Evolutionary conservation across 2,797 vertebrate species (phyloP), one percentile per base, ranked within the genome.

Genomic region (Synaphobranchus kaupii): DNA sequence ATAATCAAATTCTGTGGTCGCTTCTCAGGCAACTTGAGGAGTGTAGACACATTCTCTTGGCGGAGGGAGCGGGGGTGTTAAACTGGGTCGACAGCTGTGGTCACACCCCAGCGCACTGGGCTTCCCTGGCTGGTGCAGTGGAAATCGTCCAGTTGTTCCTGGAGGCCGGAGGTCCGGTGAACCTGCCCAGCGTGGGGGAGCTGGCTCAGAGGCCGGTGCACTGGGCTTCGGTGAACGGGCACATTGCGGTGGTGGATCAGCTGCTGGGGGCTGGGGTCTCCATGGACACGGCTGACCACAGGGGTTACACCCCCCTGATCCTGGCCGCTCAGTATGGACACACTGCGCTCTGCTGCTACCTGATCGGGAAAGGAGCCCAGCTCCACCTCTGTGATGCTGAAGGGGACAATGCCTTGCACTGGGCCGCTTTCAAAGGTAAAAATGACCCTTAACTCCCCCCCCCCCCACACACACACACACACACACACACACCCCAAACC

Each of bases 381-480:
- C 68, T 86, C 54, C 80, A 84, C 31, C 86, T 85, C 31, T 90
- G 85, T 81, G 91, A 7, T 73, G 60, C 47, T 39, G 87, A 92
- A 84, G 87, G 63, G n/a, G 88, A 92, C 87, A 93, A 88, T 31
- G 89, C 91, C 50, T 76, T 91, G 63, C 90, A 93, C 80, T 88
- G 89, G 88, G 58, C 90, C 73, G 88, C 73, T 10, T 92, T 92
- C 88, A 87, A 90, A 86, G 93, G 85, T 86, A 17, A 90, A 66
- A 60, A 73, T 39, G 82, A 22, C 87, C 52, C 68, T 78, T 22
- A 39, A 60, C 82, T 3, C 48, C 25, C 86, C 68, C 12, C 3
- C 15, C 20, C 34, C 25, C 31, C 68, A 22, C 48, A 0, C 66
- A 17, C 50, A 10, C 66, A 47, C 15, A 48, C 84, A 34, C 6